Conservation (phyloP, 2,797 vertebrate genomes). For the Myotis pilosus region DNA sequence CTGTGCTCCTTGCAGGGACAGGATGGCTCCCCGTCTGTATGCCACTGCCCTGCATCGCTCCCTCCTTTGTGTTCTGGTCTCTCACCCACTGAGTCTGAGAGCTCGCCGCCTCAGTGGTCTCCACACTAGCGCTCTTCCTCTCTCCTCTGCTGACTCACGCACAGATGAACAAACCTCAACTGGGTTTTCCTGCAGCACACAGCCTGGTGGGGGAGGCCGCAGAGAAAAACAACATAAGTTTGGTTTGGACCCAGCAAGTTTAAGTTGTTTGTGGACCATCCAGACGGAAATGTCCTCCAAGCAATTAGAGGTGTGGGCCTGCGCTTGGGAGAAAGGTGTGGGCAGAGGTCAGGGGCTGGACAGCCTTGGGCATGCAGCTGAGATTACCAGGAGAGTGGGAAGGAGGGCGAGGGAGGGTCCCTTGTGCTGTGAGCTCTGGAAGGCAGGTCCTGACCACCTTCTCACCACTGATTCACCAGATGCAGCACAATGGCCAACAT, state of each 20-base stretch:
- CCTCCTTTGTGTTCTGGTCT: not conserved
- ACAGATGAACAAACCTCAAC: rapidly evolving
- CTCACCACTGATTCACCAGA: not conserved
- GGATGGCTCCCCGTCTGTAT: no score
- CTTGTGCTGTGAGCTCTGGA: not conserved
- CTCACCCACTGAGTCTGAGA: not conserved
- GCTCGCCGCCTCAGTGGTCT: not conserved
- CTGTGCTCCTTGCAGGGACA: not conserved
- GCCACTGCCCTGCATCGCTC: not conserved
- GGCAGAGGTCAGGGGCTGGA: not conserved
- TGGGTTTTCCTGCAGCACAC: not conserved
- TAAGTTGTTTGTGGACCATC: not conserved
- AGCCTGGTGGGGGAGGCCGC: not conserved
- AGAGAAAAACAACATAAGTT: not conserved
- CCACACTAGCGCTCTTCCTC: not conserved
- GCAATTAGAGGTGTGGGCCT: not conserved
- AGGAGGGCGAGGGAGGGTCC: not conserved
- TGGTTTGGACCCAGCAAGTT: not conserved
- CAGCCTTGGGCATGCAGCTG: not conserved
- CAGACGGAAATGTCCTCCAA: not conserved
- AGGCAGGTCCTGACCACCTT: not conserved
- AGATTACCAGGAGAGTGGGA: not conserved
- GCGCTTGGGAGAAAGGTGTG: not conserved
- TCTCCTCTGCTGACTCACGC: not conserved
- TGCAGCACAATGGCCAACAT: not conserved